A percentile compares a stretch with the other conserved stretches of the same genome.
phyloP scores from a whole-genome alignment of 2,797 vertebrate genomes.

The Hyperoplus lanceolatus region DNA sequence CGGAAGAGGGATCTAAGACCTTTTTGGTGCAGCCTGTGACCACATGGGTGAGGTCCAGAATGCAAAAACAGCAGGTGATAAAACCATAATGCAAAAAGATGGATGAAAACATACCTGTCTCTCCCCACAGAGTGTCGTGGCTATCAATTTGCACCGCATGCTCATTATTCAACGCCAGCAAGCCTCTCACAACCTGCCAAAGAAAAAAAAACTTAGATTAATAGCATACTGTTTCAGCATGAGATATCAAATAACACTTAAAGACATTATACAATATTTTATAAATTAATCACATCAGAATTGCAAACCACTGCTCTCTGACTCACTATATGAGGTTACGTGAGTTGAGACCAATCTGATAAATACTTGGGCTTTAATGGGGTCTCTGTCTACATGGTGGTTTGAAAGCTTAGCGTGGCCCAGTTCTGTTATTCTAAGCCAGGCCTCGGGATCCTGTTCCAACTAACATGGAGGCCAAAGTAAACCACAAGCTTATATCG shows the following conservation, averaged over 20 bases:
- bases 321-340: constrained; percentile 9
- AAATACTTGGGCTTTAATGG: constrained; percentile 53
- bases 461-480: constrained; percentile 70
- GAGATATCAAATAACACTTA: constrained; percentile 63
- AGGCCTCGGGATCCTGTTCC: constrained; percentile 46
- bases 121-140: constrained; percentile 97
- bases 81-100: constrained; percentile 67
- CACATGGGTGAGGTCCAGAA: constrained; percentile 50
- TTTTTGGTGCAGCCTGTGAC: constrained; percentile 46
- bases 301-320: constrained; percentile 40
- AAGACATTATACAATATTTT: constrained; percentile 48
- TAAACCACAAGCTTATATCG: constrained; percentile 52
- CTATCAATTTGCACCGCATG: constrained; percentile 91
- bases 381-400: constrained; percentile 44
- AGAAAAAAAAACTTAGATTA: constrained; percentile 74
- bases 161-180: constrained; percentile 91
- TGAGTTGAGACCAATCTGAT: constrained; percentile 51
- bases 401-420: constrained; percentile 64
- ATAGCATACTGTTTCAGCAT: constrained; percentile 60
- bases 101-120: constrained; percentile 93
- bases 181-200: constrained; percentile 92
- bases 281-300: constrained; percentile 60
- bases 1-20: constrained; percentile 34
- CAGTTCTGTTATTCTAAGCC: constrained; percentile 59
- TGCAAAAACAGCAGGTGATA: constrained; percentile 67